Evolutionary conservation across 2,888 invertebrate species (phyloP), one percentile per base, ranked within the genome.

Genomic region (Temnothorax ravouxi): DNA sequence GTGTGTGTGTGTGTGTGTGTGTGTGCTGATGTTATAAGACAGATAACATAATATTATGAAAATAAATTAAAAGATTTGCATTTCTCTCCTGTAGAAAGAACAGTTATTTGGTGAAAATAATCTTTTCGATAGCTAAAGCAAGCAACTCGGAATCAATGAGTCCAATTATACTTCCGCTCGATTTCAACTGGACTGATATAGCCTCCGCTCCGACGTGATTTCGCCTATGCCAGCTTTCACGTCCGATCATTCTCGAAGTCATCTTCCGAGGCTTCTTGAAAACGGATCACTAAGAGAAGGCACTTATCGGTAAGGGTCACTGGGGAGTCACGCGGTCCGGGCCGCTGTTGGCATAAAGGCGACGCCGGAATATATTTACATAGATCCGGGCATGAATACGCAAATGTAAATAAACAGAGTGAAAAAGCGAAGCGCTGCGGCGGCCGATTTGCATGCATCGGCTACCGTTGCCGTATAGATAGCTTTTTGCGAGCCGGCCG

Each of bases 301-400:
- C 34, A 80, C 59, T 80, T 80, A 80, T 61, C 79, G 72, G 18
- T 18, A 44, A 59, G 34, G 52, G 81, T 81, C 59, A 52, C n/a
- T 41, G 62, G 44, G 3, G 25, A 61, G 52, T 44, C 77, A 34
- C 50, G 62, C 47, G 56, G 59, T 66, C 56, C 80, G 4, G 9
- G n/a, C 25, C 66, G 72, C 79, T 69, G 47, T 79, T 47, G 56
- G 61, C 66, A 67, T 84, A 84, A 86, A 84, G 59, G 66, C 72
- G 86, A 67, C 13, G 72, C 44, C 34, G 34, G 56, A 11, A 52
- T 84, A 86, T 86, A 86, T 86, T 86, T 86, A 77, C 86, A 79
- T 82, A 86, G 86, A 54, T 47, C 56, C 62, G 75, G 21, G 74
- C 84, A 84, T 86, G 84, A 86, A 87, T 87, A 82, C 82, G 69